These are phyloP conservation scores for Hypotaenidia okinawae DNA, from an alignment of 2,797 vertebrate species.

Conservation along the genomic window DNA sequence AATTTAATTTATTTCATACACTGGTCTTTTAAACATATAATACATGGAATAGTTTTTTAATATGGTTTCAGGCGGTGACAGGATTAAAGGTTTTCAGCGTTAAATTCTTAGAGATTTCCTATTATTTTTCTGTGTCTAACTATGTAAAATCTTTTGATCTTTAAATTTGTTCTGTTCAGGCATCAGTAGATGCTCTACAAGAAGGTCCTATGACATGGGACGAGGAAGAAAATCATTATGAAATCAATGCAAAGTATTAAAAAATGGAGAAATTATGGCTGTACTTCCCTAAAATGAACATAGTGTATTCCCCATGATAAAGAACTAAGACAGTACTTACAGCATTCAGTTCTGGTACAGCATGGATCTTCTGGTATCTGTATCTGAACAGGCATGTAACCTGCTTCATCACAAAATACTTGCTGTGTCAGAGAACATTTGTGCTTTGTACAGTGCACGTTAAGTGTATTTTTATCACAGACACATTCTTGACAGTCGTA, in stretches of 20 bases:
- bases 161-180: background rate
- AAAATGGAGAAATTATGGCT: background rate
- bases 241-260: background rate
- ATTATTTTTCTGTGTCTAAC: background rate
- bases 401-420: conserved; percentile 76
- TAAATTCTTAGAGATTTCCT: background rate
- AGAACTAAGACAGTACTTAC: conserved; percentile 76
- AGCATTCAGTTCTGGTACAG: conserved; percentile 80
- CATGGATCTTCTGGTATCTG: conserved; percentile 79
- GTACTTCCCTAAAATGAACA: background rate
- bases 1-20: background rate
- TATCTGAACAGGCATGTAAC: conserved; percentile 77
- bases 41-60: background rate
- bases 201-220: background rate
- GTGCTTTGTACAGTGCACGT: conserved; percentile 78
- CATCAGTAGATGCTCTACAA: background rate
- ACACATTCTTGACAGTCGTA: conserved; percentile 85
- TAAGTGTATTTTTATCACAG: conserved; percentile 77
- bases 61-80: background rate
- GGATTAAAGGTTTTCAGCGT: background rate
- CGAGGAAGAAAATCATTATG: background rate
- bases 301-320: background rate
- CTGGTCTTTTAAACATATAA: background rate
- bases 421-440: conserved; percentile 68
- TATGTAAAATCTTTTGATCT: background rate